phyloP scores from a whole-genome alignment of 2,113 vertebrate genomes.

The Cettia cetti region DNA sequence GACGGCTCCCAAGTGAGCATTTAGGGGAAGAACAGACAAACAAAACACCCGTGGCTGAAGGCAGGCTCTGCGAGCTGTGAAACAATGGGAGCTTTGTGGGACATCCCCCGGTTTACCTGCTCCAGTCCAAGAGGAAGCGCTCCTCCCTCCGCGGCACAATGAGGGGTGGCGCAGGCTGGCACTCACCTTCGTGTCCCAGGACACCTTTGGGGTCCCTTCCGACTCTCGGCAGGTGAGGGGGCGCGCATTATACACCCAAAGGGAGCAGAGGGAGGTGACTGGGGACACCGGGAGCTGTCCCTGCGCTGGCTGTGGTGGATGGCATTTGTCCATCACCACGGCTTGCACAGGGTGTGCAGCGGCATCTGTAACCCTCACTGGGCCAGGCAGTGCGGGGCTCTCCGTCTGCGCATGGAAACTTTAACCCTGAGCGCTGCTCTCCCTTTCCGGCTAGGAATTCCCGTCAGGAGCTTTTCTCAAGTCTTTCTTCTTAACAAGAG shows the following conservation, averaged over 20 bases:
- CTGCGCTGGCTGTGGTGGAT: rapidly evolving
- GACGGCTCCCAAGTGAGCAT: neutral
- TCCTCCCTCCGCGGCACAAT: neutral
- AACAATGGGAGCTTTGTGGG: neutral
- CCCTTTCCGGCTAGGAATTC: neutral
- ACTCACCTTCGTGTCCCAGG: neutral
- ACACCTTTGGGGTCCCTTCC: neutral
- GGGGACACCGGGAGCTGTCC: neutral
- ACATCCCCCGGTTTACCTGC: neutral
- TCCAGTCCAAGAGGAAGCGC: neutral
- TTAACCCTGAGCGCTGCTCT: neutral
- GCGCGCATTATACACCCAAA: rapidly evolving
- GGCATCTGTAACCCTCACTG: rapidly evolving
- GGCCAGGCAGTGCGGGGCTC: rapidly evolving
- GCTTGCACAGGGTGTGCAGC: neutral
- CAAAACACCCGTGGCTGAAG: neutral
- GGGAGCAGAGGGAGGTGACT: neutral
- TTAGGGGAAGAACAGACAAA: neutral
- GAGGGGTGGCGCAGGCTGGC: neutral
- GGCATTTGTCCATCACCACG: neutral
- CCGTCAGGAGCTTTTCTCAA: neutral
- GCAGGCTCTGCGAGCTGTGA: neutral
- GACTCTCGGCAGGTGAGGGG: neutral
- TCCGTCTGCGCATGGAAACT: neutral
- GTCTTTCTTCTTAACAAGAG: neutral